Evolutionary conservation across 2,888 invertebrate genomes (phyloP).

Genomic region (Pimpla rufipes): DNA sequence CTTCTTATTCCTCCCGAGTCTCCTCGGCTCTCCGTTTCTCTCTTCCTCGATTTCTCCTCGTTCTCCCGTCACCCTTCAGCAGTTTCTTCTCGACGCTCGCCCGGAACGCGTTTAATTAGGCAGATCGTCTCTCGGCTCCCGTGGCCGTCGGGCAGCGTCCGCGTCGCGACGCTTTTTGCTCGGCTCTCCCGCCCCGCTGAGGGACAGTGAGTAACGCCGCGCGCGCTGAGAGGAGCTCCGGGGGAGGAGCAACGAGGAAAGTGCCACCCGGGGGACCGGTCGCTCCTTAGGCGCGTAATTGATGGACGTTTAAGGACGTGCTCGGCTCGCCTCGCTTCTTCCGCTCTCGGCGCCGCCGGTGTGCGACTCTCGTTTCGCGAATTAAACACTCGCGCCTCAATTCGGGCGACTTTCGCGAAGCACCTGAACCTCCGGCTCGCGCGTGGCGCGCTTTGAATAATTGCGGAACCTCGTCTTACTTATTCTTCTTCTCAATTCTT

Average conservation of each 20-base stretch:
- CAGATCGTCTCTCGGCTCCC: slow-evolving; percentile 49
- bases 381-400: slow-evolving; percentile 55
- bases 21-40: neutral
- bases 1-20: slow-evolving; percentile 41
- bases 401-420: neutral
- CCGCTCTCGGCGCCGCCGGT: slow-evolving; percentile 1
- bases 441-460: slow-evolving; percentile 43
- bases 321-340: slow-evolving; percentile 40
- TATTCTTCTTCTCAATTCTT: too few relatives aligned
- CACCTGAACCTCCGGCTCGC: slow-evolving; percentile 23
- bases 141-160: slow-evolving; percentile 37
- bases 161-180: slow-evolving; percentile 32
- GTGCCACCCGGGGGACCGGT: slow-evolving; percentile 56
- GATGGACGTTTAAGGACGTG: slow-evolving; percentile 71
- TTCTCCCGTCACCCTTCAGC: slow-evolving; percentile 25
- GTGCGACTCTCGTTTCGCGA: slow-evolving; percentile 37
- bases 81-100: slow-evolving; percentile 38
- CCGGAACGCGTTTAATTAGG: slow-evolving; percentile 72
- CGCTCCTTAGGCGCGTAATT: slow-evolving; percentile 69
- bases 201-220: slow-evolving; percentile 12
- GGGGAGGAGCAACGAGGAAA: slow-evolving; percentile 7
- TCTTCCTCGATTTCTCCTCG: neutral
- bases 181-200: slow-evolving; percentile 23
- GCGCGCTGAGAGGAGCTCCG: slow-evolving; percentile 14
- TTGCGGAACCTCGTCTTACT: neutral